These are phyloP conservation scores for Colletes gigas DNA, from an alignment of 1,140 invertebrate genomes.

Conservation along the genomic window DNA sequence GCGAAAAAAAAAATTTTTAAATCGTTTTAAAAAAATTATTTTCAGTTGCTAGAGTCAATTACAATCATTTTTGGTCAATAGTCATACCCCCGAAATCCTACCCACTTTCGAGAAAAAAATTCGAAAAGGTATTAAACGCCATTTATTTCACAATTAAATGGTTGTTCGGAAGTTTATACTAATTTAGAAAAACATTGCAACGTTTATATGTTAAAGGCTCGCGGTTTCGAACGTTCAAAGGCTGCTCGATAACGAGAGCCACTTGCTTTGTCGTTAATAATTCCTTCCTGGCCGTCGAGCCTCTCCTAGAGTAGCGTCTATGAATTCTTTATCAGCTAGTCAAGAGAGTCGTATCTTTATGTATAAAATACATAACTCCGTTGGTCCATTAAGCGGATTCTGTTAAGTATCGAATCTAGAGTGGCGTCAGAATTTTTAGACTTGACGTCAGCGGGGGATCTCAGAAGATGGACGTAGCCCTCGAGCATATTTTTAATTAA, in stretches of 20 bases:
- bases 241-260: neutral
- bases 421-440: neutral
- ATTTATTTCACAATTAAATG: no score
- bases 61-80: no score
- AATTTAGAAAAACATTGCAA: no score
- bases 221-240: neutral
- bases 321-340: conserved; percentile 6
- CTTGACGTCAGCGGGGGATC: neutral
- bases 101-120: no score
- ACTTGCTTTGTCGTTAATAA: neutral
- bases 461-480: no score
- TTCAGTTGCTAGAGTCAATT: no score
- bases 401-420: neutral
- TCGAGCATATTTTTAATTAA: no score
- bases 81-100: no score
- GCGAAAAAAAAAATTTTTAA: no score
- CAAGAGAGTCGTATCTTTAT: neutral
- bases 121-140: no score
- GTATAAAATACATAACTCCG: neutral
- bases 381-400: neutral
- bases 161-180: no score
- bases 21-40: no score
- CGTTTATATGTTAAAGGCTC: neutral
- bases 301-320: neutral
- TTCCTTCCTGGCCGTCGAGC: neutral